A percentile compares a stretch with the other conserved stretches of the same genome.
These are phyloP conservation scores for Leptinotarsa texana DNA, from an alignment of 1,140 invertebrate species.

Conservation along the genomic window DNA sequence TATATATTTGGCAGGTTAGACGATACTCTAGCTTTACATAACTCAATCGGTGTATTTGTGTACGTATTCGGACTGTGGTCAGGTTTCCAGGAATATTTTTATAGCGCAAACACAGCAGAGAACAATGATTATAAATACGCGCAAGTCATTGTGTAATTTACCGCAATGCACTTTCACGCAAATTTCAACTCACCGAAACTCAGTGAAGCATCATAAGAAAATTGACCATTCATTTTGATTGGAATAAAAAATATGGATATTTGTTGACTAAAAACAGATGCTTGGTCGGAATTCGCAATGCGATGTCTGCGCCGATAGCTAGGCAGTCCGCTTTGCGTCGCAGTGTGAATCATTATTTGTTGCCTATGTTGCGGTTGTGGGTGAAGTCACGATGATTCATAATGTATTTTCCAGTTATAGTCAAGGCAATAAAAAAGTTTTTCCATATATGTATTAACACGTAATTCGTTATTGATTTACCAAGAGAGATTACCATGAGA, in stretches of 20 bases:
- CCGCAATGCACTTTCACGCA: not conserved
- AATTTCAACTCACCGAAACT: not conserved
- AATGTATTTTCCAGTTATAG: not conserved
- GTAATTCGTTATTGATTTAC: too few species aligned
- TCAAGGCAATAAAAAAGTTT: not conserved
- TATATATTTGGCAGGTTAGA: not conserved
- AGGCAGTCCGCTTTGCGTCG: slow-evolving; percentile 6
- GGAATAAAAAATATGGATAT: not conserved
- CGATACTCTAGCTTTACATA: not conserved
- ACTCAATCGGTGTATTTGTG: not conserved
- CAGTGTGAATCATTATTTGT: slow-evolving; percentile 4
- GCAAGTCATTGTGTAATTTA: not conserved
- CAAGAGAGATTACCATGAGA: too few species aligned
- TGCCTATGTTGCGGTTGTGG: not conserved
- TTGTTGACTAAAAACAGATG: slow-evolving; percentile 2
- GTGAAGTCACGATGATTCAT: slow-evolving; percentile 11
- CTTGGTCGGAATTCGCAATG: not conserved
- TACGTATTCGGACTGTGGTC: not conserved
- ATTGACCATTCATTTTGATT: not conserved
- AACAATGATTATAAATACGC: slow-evolving; percentile 4
- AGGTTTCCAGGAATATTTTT: slow-evolving; percentile 8
- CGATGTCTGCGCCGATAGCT: not conserved
- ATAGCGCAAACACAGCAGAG: not conserved
- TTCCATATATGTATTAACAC: too few species aligned
- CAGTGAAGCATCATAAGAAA: not conserved